Base-by-base conservation (phyloP, 1,140 invertebrate genomes). In the Brachionus asplanchnoidis region DNA sequence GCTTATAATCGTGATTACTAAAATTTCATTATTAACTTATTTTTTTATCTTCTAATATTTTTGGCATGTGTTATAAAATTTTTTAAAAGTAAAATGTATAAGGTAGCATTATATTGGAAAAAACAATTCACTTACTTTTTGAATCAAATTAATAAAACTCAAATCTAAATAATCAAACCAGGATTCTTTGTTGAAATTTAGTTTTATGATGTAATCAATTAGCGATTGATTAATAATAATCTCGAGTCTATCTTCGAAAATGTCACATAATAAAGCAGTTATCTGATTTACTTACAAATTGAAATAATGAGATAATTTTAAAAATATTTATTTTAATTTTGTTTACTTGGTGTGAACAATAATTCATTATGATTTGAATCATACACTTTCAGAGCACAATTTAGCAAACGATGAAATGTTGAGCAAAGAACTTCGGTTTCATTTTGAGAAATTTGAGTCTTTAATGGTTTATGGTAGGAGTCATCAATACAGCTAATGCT, bases 401-500 rank as follows among this genome's bases (percentile, higher is more conserved):
- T 82, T 46, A 82, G 11, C 36, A 82, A 12, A 8, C n/a, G 20
- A 46, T 28, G 17, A 14, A 65, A 26, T 1, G 53, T 82, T n/a
- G 20, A 20, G n/a, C 26, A 17, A 23, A 82, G 17, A 65, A 44
- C 11, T 3, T 82, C 40, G 26, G 40, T 68, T 11, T 82, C 79
- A 9, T 7, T 44, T 82, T 60, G 4, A 26, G 50, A 44, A 7
- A 82, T 26, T 3, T 32, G 20, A 3, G n/a, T 9, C 11, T 68
- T 82, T 23, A 82, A 65, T 60, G 79, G 53, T 82, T 68, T 42
- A 14, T 65, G n/a, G 20, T 68, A 68, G 11, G 20, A 26, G 4
- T 82, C 79, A 28, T 68, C 40, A 12, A 82, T 42, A 11, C 50
- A 82, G 2, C 53, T 40, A 26, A 82, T 82, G 23, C 79, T 82